phyloP scores from a whole-genome alignment of 1,140 invertebrate genomes.

The Linepithema humile region DNA sequence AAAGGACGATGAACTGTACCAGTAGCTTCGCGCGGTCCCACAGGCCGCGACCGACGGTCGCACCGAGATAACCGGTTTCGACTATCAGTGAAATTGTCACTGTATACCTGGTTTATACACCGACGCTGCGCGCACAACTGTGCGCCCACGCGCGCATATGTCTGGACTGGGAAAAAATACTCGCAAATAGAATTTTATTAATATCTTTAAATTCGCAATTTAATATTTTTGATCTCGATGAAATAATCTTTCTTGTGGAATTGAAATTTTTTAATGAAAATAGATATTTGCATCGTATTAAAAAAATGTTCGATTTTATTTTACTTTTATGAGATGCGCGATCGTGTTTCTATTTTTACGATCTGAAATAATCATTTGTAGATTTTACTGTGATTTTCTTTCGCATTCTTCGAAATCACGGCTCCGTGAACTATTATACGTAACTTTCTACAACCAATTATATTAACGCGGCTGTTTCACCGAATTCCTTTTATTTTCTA shows the following conservation, averaged over 20 bases:
- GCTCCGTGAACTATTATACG: not conserved
- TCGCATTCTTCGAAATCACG: not conserved
- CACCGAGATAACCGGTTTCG: slow-evolving; percentile 67
- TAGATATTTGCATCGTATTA: not conserved
- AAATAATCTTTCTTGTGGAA: not conserved
- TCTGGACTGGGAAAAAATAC: not conserved
- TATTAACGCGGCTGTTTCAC: not conserved
- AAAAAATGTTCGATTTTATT: not conserved
- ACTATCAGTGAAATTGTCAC: slow-evolving; percentile 61
- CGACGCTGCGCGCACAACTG: not conserved
- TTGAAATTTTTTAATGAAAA: not conserved
- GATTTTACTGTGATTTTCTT: slow-evolving; percentile 23
- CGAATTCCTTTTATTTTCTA: not conserved
- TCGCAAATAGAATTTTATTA: not conserved
- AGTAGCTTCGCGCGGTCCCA: slow-evolving; percentile 54
- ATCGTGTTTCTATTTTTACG: not conserved
- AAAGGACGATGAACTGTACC: slow-evolving; percentile 72
- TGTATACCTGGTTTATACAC: slow-evolving; percentile 2
- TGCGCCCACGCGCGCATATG: not conserved
- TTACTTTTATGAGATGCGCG: too few relatives aligned
- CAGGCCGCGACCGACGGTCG: slow-evolving; percentile 24
- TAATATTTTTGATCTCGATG: not conserved
- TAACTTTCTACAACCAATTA: slow-evolving; percentile 24
- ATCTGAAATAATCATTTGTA: not conserved
- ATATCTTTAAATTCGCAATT: not conserved